A percentile compares a stretch with the other conserved stretches of the same genome.
Conservation (phyloP, 2,888 invertebrate species). For the Lycophotia porphyrea region DNA sequence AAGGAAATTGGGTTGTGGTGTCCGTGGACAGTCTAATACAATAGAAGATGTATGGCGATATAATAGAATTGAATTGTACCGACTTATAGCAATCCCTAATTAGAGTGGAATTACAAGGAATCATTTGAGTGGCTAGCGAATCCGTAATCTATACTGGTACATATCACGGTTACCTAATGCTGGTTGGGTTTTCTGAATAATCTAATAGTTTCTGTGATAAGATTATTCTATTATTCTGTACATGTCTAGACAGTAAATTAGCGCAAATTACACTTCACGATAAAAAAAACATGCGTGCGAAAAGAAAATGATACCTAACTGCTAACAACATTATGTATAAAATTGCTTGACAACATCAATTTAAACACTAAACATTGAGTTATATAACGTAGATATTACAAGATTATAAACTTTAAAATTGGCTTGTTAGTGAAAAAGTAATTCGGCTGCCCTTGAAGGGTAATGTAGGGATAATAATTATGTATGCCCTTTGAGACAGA, state of each 20-base stretch:
- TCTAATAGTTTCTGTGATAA: not conserved
- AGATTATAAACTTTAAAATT: conserved; percentile 31
- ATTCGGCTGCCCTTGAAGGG: conserved; percentile 28
- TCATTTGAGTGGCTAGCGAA: conserved; percentile 7
- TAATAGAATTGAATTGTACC: conserved; percentile 18
- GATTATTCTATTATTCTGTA: not conserved
- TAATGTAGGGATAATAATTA: conserved; percentile 53
- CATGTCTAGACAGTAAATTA: not conserved
- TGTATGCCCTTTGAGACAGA: conserved; percentile 57
- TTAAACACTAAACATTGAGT: not conserved
- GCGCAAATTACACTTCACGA: not conserved
- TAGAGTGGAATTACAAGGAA: conserved; percentile 8
- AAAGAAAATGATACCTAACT: conserved; percentile 8
- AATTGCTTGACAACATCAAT: conserved; percentile 2
- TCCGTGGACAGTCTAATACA: conserved; percentile 34
- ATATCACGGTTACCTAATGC: not conserved
- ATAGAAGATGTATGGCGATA: conserved; percentile 35
- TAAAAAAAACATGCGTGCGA: not conserved
- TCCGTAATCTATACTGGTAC: not conserved
- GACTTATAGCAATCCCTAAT: conserved; percentile 17
- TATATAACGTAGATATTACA: conserved; percentile 1
- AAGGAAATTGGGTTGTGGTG: conserved; percentile 53
- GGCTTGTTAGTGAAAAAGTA: conserved; percentile 55
- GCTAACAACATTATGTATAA: not conserved
- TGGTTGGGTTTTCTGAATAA: not conserved